phyloP scores from a whole-genome alignment of 1,140 invertebrate species.

The Phocides pigmalion region DNA sequence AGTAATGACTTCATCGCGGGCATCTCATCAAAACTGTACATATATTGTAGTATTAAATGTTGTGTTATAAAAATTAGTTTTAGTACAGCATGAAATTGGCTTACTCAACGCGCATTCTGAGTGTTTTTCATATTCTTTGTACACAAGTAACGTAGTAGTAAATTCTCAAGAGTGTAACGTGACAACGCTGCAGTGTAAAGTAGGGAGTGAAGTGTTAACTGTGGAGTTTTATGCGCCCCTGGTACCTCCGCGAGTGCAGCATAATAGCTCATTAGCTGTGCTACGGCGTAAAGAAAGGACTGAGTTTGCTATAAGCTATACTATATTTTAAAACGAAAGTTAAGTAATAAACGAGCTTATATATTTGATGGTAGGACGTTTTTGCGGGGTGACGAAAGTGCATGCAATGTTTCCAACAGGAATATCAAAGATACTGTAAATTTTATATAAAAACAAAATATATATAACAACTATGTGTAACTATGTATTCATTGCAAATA shows the following conservation, averaged over 20 bases:
- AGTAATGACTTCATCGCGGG: too few species aligned
- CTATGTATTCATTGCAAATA: too few species aligned
- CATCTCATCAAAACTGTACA: too few species aligned
- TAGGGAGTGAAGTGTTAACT: constrained; percentile 6
- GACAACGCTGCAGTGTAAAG: constrained; percentile 12
- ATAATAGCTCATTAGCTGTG: constrained; percentile 4
- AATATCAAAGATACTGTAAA: too few species aligned
- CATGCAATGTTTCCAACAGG: too few species aligned
- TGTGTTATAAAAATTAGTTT: too few species aligned
- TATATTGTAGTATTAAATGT: too few species aligned
- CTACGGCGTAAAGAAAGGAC: background rate
- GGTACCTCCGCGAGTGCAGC: background rate
- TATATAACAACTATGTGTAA: too few species aligned
- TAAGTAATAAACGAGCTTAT: background rate
- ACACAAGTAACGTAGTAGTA: constrained; percentile 21
- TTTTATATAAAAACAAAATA: too few species aligned
- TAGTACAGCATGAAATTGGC: too few species aligned
- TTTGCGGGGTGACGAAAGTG: too few species aligned
- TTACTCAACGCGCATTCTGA: background rate
- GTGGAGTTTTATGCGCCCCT: constrained; percentile 9
- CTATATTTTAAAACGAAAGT: background rate
- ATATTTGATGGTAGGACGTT: too few species aligned
- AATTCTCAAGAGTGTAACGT: constrained; percentile 26
- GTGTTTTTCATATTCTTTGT: background rate
- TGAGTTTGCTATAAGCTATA: background rate